A percentile compares a stretch with the other conserved stretches of the same genome.
These are phyloP conservation scores for Tipula unca DNA, from an alignment of 2,888 invertebrate genomes.

Conservation along the genomic window DNA sequence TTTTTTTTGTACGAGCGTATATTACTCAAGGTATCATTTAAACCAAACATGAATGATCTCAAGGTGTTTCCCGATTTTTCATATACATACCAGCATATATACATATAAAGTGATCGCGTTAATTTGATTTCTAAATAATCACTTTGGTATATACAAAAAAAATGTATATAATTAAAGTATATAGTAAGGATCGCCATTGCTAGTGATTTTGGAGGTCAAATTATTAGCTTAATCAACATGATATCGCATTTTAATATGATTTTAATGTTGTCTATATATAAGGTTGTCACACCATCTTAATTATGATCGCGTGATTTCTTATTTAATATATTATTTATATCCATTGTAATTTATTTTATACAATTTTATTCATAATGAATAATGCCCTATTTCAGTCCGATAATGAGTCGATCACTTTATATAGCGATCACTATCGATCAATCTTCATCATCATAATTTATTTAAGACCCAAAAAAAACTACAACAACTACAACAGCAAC, in stretches of 20 bases:
- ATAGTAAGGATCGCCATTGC: not conserved
- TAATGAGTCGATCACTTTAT: not conserved
- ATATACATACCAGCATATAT: not conserved
- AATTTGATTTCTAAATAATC: not conserved
- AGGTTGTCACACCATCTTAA: not conserved
- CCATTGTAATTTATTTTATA: not conserved
- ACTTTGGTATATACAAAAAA: not conserved
- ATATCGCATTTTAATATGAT: not conserved
- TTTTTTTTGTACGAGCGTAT: not conserved
- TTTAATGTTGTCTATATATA: not conserved
- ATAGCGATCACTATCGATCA: not conserved
- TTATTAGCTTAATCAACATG: not conserved
- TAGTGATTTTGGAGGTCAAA: not conserved
- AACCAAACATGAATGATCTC: not conserved
- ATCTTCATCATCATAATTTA: slow-evolving; percentile 14
- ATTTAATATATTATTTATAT: not conserved
- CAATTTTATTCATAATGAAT: not conserved
- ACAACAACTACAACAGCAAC: too few relatives aligned
- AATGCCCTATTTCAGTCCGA: not conserved
- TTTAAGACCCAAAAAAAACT: not conserved
- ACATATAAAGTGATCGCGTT: not conserved
- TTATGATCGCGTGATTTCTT: not conserved
- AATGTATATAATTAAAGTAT: not conserved
- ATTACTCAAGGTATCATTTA: not conserved
- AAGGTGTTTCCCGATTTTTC: not conserved